Conservation (phyloP, 2,113 vertebrate species). For the Alosa alosa region DNA sequence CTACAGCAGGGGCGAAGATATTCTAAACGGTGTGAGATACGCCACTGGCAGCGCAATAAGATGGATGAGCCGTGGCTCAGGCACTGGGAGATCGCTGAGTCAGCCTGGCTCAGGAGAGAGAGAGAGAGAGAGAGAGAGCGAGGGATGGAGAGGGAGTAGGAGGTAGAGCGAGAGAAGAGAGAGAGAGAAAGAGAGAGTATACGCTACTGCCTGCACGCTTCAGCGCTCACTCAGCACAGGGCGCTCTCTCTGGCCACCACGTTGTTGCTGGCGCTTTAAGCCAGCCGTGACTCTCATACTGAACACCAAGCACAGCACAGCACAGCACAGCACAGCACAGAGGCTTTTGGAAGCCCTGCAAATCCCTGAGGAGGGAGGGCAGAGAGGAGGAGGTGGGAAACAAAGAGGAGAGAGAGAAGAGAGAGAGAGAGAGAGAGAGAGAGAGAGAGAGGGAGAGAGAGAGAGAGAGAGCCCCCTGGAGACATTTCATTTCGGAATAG, state of each 20-base stretch:
- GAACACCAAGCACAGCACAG: not conserved
- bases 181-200: not conserved
- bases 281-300: constrained; percentile 10
- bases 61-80: not conserved
- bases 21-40: not conserved
- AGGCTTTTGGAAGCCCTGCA: not conserved
- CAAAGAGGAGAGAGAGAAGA: not conserved
- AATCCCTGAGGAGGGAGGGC: not conserved
- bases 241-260: not conserved
- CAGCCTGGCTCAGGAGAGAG: not conserved
- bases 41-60: not conserved
- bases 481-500: not conserved
- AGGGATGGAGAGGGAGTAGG: not conserved
- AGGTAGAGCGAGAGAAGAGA: not conserved
- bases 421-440: not conserved
- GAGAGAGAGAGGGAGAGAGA: not conserved
- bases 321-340: not conserved
- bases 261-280: not conserved
- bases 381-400: not conserved
- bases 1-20: not conserved
- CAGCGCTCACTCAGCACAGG: constrained; percentile 12
- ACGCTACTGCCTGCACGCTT: not conserved
- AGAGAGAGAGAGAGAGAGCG: not conserved
- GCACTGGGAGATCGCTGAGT: not conserved
- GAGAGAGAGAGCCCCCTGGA: constrained; percentile 11